Evolutionary conservation across 2,113 vertebrate genomes (phyloP), one percentile per base, ranked within the genome.

Genomic region (Carassius auratus): DNA sequence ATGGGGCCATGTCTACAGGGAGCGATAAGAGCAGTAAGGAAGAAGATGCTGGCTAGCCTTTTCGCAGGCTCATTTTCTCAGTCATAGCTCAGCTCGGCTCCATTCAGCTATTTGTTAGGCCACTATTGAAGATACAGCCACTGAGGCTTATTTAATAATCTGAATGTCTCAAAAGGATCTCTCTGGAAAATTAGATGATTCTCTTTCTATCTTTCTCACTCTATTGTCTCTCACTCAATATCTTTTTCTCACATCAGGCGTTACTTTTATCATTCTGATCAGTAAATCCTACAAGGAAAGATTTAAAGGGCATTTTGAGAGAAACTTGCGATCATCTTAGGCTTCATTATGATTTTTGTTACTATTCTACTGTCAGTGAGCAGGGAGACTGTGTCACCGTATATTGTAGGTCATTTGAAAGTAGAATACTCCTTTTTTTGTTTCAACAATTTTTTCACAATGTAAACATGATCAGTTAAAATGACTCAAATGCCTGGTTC

Each of bases 131-230:
- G 94, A 94, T 91, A 92, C 92, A 90, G 92, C 91, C 82, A 88
- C 92, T 93, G 94, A 93, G 93, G 92, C 90, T 94, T 94, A 94
- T 93, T 95, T 95, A 95, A 95, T 95, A 94, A 94, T 94, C 93
- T 87, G 93, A 94, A 94, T 92, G 93, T 95, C 94, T 93, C 95
- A 94, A 93, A 92, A 94, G 95, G 91, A 91, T 92, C 93, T 92
- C 92, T 92, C 91, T 89, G 89, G 90, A 87, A 94, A 93, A 94
- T 90, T 91, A 94, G 94, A 95, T 93, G 93, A 94, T 93, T 84
- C 76, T 91, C 87, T 92, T 87, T 66, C 36, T 55, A 52, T 76
- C 59, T 77, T 74, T 38, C 59, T 73, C 84, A 76, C 76, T 80
- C 59, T 78, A 73, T 61, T 50, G 1, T 79, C 17, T 17, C 50